phyloP scores from a whole-genome alignment of 2,113 vertebrate species.

The Felis catus region DNA sequence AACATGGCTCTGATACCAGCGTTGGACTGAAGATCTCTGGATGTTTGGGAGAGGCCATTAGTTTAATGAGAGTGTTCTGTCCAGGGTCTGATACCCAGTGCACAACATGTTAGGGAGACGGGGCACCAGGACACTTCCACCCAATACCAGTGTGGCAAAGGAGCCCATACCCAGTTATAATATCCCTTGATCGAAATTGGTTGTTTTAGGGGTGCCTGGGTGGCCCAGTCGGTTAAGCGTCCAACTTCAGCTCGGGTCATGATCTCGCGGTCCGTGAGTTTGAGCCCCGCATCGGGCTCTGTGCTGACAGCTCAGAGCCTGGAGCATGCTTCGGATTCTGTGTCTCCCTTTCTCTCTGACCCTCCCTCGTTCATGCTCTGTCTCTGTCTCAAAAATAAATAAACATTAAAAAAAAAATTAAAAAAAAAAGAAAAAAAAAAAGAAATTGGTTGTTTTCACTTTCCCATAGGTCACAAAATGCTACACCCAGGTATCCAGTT shows the following conservation, averaged over 20 bases:
- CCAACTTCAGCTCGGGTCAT: too few relatives aligned
- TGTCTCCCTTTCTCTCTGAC: too few relatives aligned
- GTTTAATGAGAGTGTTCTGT: background rate
- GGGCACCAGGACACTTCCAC: background rate
- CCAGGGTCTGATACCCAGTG: background rate
- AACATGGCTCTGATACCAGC: background rate
- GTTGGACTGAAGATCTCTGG: background rate
- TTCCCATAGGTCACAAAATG: background rate
- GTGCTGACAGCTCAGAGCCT: too few relatives aligned
- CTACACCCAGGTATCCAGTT: background rate
- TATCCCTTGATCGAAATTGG: background rate
- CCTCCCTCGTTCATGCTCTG: too few relatives aligned
- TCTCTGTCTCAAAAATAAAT: too few relatives aligned
- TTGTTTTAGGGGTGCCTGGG: background rate
- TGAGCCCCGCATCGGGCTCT: too few relatives aligned
- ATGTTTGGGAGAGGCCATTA: background rate
- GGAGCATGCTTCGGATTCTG: too few relatives aligned
- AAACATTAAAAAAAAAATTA: too few relatives aligned
- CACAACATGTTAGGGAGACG: accelerated
- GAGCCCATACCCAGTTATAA: background rate
- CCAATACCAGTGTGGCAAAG: background rate
- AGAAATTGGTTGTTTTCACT: background rate
- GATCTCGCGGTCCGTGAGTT: too few relatives aligned
- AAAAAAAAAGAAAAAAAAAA: too few relatives aligned
- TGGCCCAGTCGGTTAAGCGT: too few relatives aligned